Conservation (phyloP, 2,797 vertebrate species). For the Poeciliopsis turneri region DNA sequence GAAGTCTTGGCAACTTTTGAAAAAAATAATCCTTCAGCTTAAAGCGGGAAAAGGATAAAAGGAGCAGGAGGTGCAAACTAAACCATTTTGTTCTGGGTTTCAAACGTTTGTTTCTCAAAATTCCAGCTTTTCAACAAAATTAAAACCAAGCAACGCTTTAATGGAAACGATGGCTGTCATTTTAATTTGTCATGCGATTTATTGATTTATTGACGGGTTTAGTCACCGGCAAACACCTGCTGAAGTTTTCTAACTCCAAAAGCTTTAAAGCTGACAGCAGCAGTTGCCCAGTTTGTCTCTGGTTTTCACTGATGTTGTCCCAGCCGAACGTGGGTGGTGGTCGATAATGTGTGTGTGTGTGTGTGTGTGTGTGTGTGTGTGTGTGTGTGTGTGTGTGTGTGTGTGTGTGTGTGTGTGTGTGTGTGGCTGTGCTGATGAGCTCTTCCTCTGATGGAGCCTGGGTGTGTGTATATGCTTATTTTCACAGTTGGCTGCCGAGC, state of each 20-base stretch:
- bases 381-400: slow-evolving; percentile 38
- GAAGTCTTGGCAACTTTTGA: too few relatives aligned
- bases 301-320: slow-evolving; percentile 51
- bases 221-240: slow-evolving; percentile 61
- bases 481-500: slow-evolving; percentile 68
- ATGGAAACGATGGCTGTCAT: too few relatives aligned
- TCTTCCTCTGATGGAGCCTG: slow-evolving; percentile 41
- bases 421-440: slow-evolving; percentile 39
- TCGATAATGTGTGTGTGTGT: slow-evolving; percentile 36
- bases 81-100: too few relatives aligned
- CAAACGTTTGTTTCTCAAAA: too few relatives aligned
- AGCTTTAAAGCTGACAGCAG: slow-evolving; percentile 46
- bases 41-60: too few relatives aligned
- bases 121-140: too few relatives aligned
- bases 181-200: too few relatives aligned
- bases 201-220: too few relatives aligned
- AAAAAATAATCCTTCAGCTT: too few relatives aligned
- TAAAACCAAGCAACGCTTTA: too few relatives aligned
- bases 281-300: slow-evolving; percentile 62
- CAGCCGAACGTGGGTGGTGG: slow-evolving; percentile 53
- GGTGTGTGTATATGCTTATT: slow-evolving; percentile 62
- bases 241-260: slow-evolving; percentile 40
- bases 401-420: slow-evolving; percentile 26
- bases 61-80: too few relatives aligned
- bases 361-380: slow-evolving; percentile 45